phyloP scores from a whole-genome alignment of 64 coral and sea anemone species.

The Dendronephthya gigantea region DNA sequence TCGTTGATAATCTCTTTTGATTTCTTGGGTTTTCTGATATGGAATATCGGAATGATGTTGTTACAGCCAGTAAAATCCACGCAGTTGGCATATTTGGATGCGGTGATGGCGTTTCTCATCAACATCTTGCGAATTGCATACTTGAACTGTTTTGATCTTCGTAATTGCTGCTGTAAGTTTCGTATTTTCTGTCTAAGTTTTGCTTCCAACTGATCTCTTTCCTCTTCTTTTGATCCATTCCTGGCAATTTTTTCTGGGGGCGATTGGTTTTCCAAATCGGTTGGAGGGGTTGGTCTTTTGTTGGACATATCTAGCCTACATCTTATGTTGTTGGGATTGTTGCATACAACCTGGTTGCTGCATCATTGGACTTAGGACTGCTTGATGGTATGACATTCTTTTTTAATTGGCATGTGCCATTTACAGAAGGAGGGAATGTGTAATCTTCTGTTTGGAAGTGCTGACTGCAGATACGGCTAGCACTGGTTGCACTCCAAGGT shows the following conservation, averaged over 20 bases:
- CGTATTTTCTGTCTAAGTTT: not conserved
- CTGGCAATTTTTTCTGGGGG: not conserved
- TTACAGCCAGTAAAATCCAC: not conserved
- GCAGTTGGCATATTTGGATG: not conserved
- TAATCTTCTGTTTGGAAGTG: not conserved
- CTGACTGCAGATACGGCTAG: not conserved
- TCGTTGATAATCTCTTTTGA: not conserved
- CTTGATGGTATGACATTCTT: not conserved
- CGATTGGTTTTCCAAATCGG: too few species aligned
- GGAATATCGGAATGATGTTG: not conserved
- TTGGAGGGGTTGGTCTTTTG: too few species aligned
- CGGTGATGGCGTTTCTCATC: not conserved
- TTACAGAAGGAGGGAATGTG: not conserved
- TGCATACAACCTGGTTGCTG: not conserved
- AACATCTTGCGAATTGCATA: not conserved
- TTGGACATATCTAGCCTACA: not conserved
- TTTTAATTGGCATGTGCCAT: not conserved
- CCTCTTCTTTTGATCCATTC: not conserved
- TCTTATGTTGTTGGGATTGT: not conserved
- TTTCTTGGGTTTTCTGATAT: not conserved
- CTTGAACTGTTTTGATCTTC: not conserved
- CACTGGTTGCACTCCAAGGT: not conserved
- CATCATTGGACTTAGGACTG: not conserved
- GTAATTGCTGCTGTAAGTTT: not conserved
- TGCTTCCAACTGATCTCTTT: not conserved